phyloP scores from a whole-genome alignment of 2,113 vertebrate species.

The Geococcyx californianus region DNA sequence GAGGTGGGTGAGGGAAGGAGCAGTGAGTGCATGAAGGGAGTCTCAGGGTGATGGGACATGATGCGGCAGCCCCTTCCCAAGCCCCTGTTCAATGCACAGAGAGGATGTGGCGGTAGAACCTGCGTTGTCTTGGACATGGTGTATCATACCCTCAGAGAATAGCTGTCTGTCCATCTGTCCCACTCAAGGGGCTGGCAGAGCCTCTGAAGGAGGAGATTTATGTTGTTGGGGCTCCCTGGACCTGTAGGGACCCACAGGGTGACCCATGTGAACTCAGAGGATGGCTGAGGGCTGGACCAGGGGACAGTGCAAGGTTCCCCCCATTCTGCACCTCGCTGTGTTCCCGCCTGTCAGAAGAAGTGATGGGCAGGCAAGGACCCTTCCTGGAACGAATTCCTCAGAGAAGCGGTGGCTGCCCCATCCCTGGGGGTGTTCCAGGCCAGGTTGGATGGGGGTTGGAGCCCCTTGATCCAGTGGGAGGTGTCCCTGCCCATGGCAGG shows the following conservation, averaged over 20 bases:
- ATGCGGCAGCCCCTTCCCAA: neutral
- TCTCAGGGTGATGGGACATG: neutral
- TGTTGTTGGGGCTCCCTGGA: neutral
- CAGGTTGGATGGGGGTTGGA: no score
- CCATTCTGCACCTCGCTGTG: accelerated
- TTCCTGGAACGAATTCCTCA: no score
- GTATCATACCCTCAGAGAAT: neutral
- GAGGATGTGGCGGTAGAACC: neutral
- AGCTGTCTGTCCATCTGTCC: neutral
- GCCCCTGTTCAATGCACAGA: neutral
- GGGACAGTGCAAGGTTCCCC: neutral
- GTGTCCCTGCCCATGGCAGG: no score
- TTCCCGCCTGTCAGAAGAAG: neutral
- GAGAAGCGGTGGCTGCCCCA: no score
- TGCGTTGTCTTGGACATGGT: neutral
- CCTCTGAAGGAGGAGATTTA: neutral
- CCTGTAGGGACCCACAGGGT: neutral
- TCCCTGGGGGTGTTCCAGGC: no score
- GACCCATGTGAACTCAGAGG: neutral
- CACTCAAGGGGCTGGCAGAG: neutral
- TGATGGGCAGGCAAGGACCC: neutral
- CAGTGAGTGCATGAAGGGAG: neutral
- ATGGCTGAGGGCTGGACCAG: neutral
- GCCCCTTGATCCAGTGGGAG: no score
- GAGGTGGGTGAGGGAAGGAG: accelerated